Percentiles rank a stretch among this genome's conserved stretches.
Conservation (phyloP, 2,797 vertebrate species). For the Arctocebus calabarensis region DNA sequence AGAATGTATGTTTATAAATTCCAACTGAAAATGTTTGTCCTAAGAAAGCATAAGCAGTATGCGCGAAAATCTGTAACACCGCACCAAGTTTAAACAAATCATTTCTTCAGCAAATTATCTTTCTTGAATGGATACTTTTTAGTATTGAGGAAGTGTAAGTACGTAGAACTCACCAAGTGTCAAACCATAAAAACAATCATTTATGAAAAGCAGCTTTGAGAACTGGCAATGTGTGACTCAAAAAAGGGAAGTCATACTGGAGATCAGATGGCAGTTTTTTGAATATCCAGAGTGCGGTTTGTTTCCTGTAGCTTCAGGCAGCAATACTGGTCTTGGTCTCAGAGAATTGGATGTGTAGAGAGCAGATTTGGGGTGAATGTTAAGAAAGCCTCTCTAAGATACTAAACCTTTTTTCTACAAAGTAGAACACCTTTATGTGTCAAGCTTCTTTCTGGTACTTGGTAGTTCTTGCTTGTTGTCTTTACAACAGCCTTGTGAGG, state of each 20-base stretch:
- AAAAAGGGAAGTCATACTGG: not conserved
- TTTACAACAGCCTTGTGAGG: not conserved
- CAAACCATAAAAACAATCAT: not conserved
- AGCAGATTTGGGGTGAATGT: not conserved
- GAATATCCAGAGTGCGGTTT: not conserved
- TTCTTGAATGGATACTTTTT: not conserved
- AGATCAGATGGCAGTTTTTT: not conserved
- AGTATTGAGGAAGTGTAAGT: not conserved
- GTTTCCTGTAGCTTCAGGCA: not conserved
- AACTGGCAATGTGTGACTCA: not conserved
- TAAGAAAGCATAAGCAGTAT: too few species aligned
- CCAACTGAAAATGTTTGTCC: too few species aligned
- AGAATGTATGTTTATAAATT: not conserved
- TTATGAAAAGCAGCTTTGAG: not conserved
- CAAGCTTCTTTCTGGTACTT: not conserved
- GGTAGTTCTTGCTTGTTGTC: not conserved
- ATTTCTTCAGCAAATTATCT: not conserved
- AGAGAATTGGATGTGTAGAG: not conserved
- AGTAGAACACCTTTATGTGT: not conserved
- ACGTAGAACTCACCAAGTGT: not conserved
- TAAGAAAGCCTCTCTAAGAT: constrained; percentile 6
- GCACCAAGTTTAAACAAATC: not conserved
- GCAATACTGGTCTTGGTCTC: not conserved
- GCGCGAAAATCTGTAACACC: not conserved
- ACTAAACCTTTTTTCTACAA: not conserved